Evolutionary conservation across 1,140 invertebrate species (phyloP).

Genomic region (Coelopa frigida): DNA sequence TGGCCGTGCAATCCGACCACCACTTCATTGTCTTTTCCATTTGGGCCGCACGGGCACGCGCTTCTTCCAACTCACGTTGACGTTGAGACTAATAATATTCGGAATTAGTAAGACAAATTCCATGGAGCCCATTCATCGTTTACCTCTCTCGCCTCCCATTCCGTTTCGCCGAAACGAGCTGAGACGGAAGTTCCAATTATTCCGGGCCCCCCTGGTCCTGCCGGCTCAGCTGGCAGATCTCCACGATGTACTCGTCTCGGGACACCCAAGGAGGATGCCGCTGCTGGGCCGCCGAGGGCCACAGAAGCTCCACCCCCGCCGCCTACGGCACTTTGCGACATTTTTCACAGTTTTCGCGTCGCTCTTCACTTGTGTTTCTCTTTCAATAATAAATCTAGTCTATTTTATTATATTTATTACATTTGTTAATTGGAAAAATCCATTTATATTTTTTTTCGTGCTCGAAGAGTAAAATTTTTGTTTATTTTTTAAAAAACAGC

Average conservation of each 20-base stretch:
- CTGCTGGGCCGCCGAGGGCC: constrained; percentile 16
- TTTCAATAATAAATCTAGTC: too few relatives aligned
- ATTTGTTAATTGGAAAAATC: too few relatives aligned
- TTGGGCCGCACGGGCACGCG: constrained; percentile 80
- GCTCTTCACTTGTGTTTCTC: not conserved
- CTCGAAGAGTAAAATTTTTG: too few relatives aligned
- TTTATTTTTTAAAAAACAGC: too few relatives aligned
- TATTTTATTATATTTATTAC: too few relatives aligned
- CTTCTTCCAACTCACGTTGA: constrained; percentile 81
- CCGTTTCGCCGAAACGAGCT: constrained; percentile 51
- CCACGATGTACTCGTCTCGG: constrained; percentile 8
- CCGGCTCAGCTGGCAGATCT: constrained; percentile 7
- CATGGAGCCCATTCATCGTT: constrained; percentile 10
- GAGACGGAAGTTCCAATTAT: constrained; percentile 22
- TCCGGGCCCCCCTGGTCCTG: constrained; percentile 22
- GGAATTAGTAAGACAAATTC: constrained; percentile 3
- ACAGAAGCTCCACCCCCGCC: constrained; percentile 23
- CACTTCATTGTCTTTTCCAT: constrained; percentile 99
- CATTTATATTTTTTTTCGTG: too few relatives aligned
- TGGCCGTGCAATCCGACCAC: constrained; percentile 78
- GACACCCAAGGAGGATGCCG: constrained; percentile 14
- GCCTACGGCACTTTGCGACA: constrained; percentile 28
- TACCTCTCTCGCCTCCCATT: constrained; percentile 65
- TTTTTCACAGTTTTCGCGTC: constrained; percentile 6
- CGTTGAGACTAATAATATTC: constrained; percentile 50